These are phyloP conservation scores for Tetragnatha versicolor DNA, from an alignment of 1,140 invertebrate genomes.

Conservation along the genomic window DNA sequence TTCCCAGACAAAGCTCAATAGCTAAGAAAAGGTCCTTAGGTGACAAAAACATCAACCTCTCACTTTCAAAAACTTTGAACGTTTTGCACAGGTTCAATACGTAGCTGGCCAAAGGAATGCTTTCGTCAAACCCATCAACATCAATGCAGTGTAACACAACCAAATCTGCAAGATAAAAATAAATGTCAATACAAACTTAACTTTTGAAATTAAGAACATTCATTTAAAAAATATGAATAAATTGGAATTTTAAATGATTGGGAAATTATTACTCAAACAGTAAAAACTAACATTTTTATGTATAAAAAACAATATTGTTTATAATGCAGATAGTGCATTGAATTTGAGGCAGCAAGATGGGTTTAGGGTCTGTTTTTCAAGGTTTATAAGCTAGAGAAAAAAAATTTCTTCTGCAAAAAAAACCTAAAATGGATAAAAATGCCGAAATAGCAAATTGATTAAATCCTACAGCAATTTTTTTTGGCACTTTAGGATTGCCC, in stretches of 20 bases:
- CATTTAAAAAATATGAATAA: not conserved
- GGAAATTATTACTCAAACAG: not conserved
- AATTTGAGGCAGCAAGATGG: not conserved
- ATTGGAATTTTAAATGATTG: not conserved
- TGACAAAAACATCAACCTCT: constrained; percentile 12
- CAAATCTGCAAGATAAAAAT: not conserved
- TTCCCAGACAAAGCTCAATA: constrained; percentile 19
- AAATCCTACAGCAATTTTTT: too few species aligned
- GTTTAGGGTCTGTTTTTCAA: not conserved
- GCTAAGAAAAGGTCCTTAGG: constrained; percentile 29
- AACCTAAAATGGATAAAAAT: too few species aligned
- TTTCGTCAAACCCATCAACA: constrained; percentile 9
- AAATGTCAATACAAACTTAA: not conserved
- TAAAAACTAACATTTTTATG: not conserved
- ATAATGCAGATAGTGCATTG: not conserved
- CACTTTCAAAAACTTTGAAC: constrained; percentile 20
- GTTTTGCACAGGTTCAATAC: not conserved
- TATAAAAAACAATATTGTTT: not conserved
- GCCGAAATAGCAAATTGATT: too few species aligned
- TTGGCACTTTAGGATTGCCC: too few species aligned
- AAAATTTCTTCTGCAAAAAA: too few species aligned
- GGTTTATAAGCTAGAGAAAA: too few species aligned
- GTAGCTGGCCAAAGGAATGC: constrained; percentile 31
- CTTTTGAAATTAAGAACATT: not conserved
- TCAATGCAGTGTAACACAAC: constrained; percentile 8